A percentile compares a stretch with the other conserved stretches of the same genome.
phyloP scores from a whole-genome alignment of 2,888 invertebrate genomes.

The Rugalucina vietnamica region DNA sequence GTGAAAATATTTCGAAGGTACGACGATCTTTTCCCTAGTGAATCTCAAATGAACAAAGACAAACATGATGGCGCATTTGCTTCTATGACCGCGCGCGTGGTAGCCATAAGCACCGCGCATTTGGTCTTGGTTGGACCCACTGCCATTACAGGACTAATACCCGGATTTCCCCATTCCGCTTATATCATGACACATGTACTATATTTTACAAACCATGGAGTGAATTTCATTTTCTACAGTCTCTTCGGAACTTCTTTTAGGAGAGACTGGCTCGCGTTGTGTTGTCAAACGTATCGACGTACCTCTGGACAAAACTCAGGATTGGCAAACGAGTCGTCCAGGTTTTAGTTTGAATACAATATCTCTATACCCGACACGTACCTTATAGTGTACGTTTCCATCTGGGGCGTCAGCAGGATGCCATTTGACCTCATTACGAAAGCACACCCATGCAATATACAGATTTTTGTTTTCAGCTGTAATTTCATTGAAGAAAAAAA shows the following conservation, averaged over 20 bases:
- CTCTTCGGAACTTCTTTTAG: not conserved
- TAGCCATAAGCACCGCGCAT: not conserved
- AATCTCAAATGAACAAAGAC: not conserved
- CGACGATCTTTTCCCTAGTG: not conserved
- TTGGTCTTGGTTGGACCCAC: not conserved
- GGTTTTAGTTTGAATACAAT: too few species aligned
- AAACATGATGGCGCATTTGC: not conserved
- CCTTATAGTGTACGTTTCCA: too few species aligned
- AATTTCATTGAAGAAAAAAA: too few species aligned
- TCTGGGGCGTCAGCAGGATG: too few species aligned
- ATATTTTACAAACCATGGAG: not conserved
- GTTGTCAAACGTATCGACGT: too few species aligned
- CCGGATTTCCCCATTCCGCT: not conserved
- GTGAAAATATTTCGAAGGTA: not conserved
- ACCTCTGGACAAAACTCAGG: too few species aligned
- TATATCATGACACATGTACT: not conserved
- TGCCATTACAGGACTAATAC: not conserved
- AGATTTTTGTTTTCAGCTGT: too few species aligned
- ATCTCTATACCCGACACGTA: too few species aligned
- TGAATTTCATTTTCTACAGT: not conserved
- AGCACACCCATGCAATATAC: too few species aligned
- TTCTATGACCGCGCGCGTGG: not conserved
- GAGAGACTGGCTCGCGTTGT: not conserved
- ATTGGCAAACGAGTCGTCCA: too few species aligned
- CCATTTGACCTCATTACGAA: too few species aligned